Evolutionary conservation across 2,797 vertebrate species (phyloP).

Genomic region (Cercopithecus petaurista): DNA sequence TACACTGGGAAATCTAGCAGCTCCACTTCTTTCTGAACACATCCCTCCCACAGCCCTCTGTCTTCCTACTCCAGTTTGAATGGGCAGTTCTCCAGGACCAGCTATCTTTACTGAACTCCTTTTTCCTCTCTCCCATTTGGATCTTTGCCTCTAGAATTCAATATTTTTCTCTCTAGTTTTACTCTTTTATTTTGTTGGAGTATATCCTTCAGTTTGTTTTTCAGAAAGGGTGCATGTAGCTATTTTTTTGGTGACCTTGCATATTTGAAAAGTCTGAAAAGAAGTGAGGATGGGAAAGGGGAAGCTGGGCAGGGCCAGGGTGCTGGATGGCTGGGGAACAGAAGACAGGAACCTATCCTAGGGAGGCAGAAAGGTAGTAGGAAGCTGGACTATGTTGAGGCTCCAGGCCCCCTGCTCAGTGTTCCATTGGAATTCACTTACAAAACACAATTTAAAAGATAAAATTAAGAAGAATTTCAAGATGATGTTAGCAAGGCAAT

Average conservation of each 20-base stretch:
- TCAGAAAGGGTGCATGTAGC: neutral
- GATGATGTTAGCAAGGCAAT: neutral
- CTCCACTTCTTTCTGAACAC: neutral
- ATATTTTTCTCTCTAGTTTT: neutral
- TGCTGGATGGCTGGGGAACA: neutral
- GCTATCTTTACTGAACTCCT: neutral
- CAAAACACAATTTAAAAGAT: neutral
- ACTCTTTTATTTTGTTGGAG: neutral
- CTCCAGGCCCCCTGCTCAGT: neutral
- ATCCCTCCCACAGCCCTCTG: neutral
- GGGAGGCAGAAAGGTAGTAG: neutral
- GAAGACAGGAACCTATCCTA: neutral
- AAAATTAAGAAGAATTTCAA: conserved; percentile 32
- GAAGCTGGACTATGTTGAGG: neutral
- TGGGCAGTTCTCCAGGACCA: neutral
- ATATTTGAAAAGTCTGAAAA: neutral
- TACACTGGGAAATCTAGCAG: neutral
- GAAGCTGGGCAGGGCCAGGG: neutral
- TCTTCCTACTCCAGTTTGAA: neutral
- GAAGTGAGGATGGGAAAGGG: neutral
- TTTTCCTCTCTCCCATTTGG: neutral
- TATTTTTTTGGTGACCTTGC: neutral
- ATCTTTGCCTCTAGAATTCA: neutral
- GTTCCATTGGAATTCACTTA: neutral
- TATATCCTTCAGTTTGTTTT: conserved; percentile 10